Evolutionary conservation across 1,140 invertebrate species (phyloP), one percentile per base, ranked within the genome.

Genomic region (Pristionchus pacificus): DNA sequence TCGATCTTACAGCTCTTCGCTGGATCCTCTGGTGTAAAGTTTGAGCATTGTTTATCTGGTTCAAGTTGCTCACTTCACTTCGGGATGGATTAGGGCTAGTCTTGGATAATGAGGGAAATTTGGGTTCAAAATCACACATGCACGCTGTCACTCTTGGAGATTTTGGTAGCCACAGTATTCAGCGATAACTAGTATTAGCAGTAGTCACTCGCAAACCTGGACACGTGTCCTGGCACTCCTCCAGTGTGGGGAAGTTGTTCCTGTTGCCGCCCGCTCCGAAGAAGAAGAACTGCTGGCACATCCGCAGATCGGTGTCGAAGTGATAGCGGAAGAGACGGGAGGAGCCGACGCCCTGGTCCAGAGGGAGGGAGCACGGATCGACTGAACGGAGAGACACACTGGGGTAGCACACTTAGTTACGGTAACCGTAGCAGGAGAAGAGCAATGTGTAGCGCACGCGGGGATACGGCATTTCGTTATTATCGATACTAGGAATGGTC

Each of bases 251-350:
- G 49, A 80, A 80, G 62, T 80, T 79, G 60, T 80, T 80, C 14
- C 71, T 31, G 59, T 82, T 80, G 2, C 76, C 78, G 60, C 70
- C 80, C 27, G 59, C 55, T 32, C 79, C 79, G 55, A 80, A 70
- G 69, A 77, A 80, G 25, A 60, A 49, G 63, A 80, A 80, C 32
- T 79, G 70, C 62, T 79, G 70, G 65, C 79, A 80, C 3, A 80
- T 10, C n/a, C 71, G 74, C 6, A 70, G 70, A 33, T 76, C 60
- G 38, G 67, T 69, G 70, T 80, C 79, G 74, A 78, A 80, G 70
- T 77, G 76, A 59, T 72, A 80, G 14, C 79, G 75, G 1, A 49
- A 32, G 15, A 76, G 65, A 30, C 76, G 65, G 3, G 70, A 30
- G n/a, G 71, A 68, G 3, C 79, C 79, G 25, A 81, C 74, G n/a